Conservation (phyloP, 2,113 vertebrate species). For the Neoarius graeffei region DNA sequence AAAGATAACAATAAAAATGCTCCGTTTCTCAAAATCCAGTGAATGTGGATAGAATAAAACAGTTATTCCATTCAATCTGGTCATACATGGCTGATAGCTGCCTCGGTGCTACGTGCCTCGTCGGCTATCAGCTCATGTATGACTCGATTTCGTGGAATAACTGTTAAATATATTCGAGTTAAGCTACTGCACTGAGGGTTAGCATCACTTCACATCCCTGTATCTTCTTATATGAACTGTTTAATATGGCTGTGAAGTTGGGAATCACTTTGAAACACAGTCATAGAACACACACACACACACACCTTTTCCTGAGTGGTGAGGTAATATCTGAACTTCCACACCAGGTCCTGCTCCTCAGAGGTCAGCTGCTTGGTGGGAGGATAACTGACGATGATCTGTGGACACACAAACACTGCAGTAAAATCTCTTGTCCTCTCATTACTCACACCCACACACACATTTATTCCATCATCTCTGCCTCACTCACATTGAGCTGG, state of each 20-base stretch:
- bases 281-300: background rate
- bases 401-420: slow-evolving; percentile 42
- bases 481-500: slow-evolving; percentile 83
- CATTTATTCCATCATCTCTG: background rate
- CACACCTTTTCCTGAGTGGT: slow-evolving; percentile 95
- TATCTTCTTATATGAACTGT: background rate
- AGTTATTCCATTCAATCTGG: no score
- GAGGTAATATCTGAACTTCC: slow-evolving; percentile 98
- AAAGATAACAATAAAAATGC: no score
- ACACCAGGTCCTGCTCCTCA: slow-evolving; percentile 96
- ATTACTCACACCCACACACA: slow-evolving; percentile 20
- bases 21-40: no score
- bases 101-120: no score
- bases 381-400: slow-evolving; percentile 98
- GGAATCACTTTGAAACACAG: background rate
- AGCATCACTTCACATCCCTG: background rate
- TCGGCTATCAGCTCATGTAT: no score
- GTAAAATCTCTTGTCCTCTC: background rate
- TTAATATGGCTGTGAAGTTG: background rate
- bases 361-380: slow-evolving; percentile 96
- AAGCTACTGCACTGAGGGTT: background rate
- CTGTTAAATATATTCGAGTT: background rate
- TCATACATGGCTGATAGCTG: no score
- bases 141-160: no score
- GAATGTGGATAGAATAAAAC: no score